Evolutionary conservation across 2,113 vertebrate species (phyloP).

Genomic region (Clarias magur): DNA sequence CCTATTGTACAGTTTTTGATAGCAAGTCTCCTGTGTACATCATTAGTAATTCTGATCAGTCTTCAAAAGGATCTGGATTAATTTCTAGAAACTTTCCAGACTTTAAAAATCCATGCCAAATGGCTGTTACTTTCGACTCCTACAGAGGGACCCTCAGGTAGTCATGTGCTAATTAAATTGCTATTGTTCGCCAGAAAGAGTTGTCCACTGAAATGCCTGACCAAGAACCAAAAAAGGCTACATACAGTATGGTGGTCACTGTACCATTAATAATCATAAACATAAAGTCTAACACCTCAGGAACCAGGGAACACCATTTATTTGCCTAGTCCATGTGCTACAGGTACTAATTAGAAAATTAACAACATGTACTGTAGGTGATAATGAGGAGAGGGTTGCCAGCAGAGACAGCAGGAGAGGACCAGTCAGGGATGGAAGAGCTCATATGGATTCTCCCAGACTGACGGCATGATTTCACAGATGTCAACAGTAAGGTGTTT

Average conservation of each 20-base stretch:
- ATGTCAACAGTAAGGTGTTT: slow-evolving; percentile 2
- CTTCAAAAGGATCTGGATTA: not conserved
- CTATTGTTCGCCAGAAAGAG: not conserved
- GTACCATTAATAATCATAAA: not conserved
- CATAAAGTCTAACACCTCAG: not conserved
- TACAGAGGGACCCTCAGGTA: not conserved
- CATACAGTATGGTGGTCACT: not conserved
- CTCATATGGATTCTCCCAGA: slow-evolving; percentile 6
- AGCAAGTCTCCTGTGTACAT: not conserved
- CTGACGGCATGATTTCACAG: slow-evolving; percentile 12
- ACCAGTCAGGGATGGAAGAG: not conserved
- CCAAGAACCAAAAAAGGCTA: not conserved
- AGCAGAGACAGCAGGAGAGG: slow-evolving; percentile 14
- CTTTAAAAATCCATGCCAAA: not conserved
- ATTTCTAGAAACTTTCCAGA: not conserved
- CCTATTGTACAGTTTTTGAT: not conserved
- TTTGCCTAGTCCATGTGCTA: slow-evolving; percentile 16
- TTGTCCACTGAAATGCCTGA: not conserved
- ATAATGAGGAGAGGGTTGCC: slow-evolving; percentile 22
- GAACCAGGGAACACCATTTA: not conserved
- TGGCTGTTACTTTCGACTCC: no score
- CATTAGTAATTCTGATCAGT: not conserved
- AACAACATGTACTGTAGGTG: slow-evolving; percentile 1
- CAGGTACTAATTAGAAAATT: slow-evolving; percentile 17
- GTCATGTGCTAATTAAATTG: not conserved